Evolutionary conservation across 2,888 invertebrate species (phyloP).

Genomic region (Drosophila setosimentum): DNA sequence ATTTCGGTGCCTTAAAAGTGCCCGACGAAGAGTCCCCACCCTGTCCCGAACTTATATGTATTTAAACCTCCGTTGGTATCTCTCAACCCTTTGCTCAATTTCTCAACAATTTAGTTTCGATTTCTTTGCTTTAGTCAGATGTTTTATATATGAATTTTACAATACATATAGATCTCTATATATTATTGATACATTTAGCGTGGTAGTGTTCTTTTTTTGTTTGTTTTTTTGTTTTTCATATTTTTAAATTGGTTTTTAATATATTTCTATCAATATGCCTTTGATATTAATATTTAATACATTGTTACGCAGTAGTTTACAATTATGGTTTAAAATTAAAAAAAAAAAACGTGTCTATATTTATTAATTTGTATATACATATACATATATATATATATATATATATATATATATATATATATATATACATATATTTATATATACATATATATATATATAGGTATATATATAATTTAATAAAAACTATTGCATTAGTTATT

Average conservation of each 20-base stretch:
- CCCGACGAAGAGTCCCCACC: conserved; percentile 32
- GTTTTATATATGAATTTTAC: conserved; percentile 51
- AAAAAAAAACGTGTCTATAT: conserved; percentile 56
- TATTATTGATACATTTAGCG: conserved; percentile 77
- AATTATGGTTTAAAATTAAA: conserved; percentile 68
- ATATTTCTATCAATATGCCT: conserved; percentile 74
- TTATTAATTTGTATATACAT: conserved; percentile 22
- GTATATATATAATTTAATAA: conserved; percentile 63
- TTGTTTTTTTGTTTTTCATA: conserved; percentile 28
- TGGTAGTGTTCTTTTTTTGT: conserved; percentile 57
- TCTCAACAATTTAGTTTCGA: conserved; percentile 41
- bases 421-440: conserved; percentile 8
- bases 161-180: conserved; percentile 66
- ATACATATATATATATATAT: conserved; percentile 19
- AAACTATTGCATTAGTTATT: conserved; percentile 78
- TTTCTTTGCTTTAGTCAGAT: conserved; percentile 38
- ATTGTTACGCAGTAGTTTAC: conserved; percentile 73
- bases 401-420: not conserved
- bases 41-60: conserved; percentile 25
- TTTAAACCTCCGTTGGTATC: conserved; percentile 33
- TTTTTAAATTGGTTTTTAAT: conserved; percentile 54
- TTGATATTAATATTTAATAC: conserved; percentile 79
- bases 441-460: conserved; percentile 20
- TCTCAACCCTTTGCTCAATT: conserved; percentile 1
- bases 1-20: conserved; percentile 39